Base-by-base conservation (phyloP, 2,888 invertebrate species). In the Caenorhabditis sulstoni region DNA sequence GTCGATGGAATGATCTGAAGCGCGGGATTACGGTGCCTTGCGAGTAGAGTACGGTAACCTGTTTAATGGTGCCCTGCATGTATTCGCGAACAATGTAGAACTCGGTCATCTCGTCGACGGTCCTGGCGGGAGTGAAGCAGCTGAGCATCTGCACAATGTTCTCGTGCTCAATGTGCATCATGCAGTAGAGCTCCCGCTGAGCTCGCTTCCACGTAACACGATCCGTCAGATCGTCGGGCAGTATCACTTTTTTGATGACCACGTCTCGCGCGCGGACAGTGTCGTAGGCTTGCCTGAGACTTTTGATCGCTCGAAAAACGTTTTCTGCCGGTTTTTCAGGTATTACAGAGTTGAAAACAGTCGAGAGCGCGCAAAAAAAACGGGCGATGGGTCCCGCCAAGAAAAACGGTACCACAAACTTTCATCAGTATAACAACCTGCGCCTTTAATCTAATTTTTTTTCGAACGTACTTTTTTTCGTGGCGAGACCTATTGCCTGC, bases 81-180 rank as follows among this genome's bases (percentile, higher is more conserved):
- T 47, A 64, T 92, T 99, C 98, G 97, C 98, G 98, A 88, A 98
- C 98, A 90, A 92, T 91, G 90, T 91, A 98, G 86, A 99, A 97
- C 92, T 99, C 99, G 93, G 96, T 96, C 93, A 99, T 99, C 91
- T 98, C 97, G 91, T 97, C 97, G 90, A 97, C 93, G 88, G 95
- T 94, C 91, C 94, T 94, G 92, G 99, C 98, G 64, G 98, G 98
- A 88, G 98, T 98, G 93, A 99, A 99, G 90, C 97, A 97, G 92
- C 99, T 98, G 91, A 98, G 93, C 89, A 99, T 94, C 88, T 97
- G 97, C 92, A 99, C 98, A 91, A 97, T 97, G 94, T 99, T 99
- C 93, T 98, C 98, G 92, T 99, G 98, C 93, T 98, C 97, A 90
- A 99, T 97, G 91, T 98, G 93, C 92, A 98, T 97, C 97, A 99